A percentile compares a stretch with the other conserved stretches of the same genome.
phyloP scores from a whole-genome alignment of 2,113 vertebrate genomes.

The Equus przewalskii region DNA sequence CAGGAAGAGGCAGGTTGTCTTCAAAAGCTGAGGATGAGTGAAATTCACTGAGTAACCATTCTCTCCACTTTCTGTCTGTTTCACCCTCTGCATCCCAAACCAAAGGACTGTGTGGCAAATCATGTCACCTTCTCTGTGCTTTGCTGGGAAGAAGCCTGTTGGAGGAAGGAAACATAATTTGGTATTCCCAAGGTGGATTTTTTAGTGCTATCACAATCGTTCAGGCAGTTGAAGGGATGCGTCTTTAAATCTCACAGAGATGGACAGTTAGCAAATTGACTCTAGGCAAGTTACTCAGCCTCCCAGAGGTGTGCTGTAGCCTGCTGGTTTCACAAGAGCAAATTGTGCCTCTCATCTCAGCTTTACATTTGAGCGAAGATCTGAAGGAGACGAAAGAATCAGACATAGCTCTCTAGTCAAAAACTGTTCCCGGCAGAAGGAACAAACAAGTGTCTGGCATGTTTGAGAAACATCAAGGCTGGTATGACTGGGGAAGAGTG shows the following conservation, averaged over 20 bases:
- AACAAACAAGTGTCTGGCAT: neutral
- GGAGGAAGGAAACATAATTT: neutral
- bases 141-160: neutral
- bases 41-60: neutral
- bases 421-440: neutral
- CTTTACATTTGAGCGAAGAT: neutral
- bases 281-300: neutral
- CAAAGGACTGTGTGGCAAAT: neutral
- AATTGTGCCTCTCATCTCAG: neutral
- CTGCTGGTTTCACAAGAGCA: neutral
- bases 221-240: neutral
- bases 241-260: neutral
- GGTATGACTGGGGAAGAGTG: neutral
- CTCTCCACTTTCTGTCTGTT: neutral
- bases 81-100: neutral
- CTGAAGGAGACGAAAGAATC: neutral
- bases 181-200: neutral
- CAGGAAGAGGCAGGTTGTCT: neutral
- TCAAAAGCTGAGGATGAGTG: neutral
- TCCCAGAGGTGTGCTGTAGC: neutral
- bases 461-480: neutral
- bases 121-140: neutral
- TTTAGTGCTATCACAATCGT: neutral
- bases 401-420: neutral
- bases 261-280: neutral